Base-by-base conservation (phyloP, 2,797 vertebrate species). In the Iguana delicatissima region DNA sequence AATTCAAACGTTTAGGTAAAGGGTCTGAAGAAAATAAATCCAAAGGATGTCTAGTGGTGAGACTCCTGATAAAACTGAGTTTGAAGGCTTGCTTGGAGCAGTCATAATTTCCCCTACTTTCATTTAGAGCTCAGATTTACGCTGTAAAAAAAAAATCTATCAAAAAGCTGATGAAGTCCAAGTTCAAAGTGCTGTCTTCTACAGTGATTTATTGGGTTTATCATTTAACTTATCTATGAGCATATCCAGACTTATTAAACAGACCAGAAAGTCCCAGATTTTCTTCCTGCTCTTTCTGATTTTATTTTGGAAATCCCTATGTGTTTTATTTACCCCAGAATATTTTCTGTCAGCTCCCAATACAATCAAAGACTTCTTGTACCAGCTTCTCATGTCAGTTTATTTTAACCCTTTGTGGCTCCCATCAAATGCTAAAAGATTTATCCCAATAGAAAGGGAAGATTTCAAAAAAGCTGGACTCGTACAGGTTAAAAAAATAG, bases 41-140 rank as follows among this genome's bases (percentile, higher is more conserved):
- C 86, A 86, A 4, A 62, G 67, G 62, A 93, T 93, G 92, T 89
- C 74, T 16, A 38, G 74, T n/a, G 72, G 87, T 91, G 81, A 89
- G 1, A 76, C 29, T 92, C 52, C 84, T 88, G 90, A 85, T 92
- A 91, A 92, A 95, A 84, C 35, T 88, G 20, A 24, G 62, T 89
- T 83, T 92, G 82, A 89, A 74, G 73, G 52, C 88, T 94, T 80
- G 85, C 92, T 92, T 84, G 80, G 80, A 79, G 35, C 14, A 92
- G 83, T 92, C 80, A 46, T 89, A 80, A 80, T 80, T 83, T 93
- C 93, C 92, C 85, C 57, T n/a, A 80, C 89, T 91, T 57, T 52
- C 89, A 64, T 73, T 77, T 85, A 85, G 93, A 90, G 88, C 35
- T 88, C 6, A 85, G 85, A 93, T 93, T 93, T 93, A 35, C 82